Evolutionary conservation across 2,113 vertebrate species (phyloP).

Genomic region (Xenopus tropicalis): UCB_Xtro_10.0 CM004448.2:92250501-92251000

Average conservation of each 20-base stretch:
- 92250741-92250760: background rate
- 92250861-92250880: constrained; percentile 34
- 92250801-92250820: background rate
- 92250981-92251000: background rate
- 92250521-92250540: too few relatives aligned
- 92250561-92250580: too few relatives aligned
- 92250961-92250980: background rate
- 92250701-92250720: too few relatives aligned
- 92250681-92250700: too few relatives aligned
- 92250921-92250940: constrained; percentile 50
- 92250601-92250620: too few relatives aligned
- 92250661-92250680: too few relatives aligned
- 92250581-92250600: too few relatives aligned
- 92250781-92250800: background rate
- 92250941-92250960: background rate
- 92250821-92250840: constrained; percentile 7
- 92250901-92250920: constrained; percentile 53
- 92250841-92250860: background rate
- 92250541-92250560: too few relatives aligned
- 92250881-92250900: constrained; percentile 19
- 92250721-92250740: too few relatives aligned
- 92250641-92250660: too few relatives aligned
- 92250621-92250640: too few relatives aligned
- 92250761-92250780: background rate
- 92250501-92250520: too few relatives aligned